These are phyloP conservation scores for Amazona vittata DNA, from an alignment of 2,113 vertebrate species.

Conservation along the genomic window DNA sequence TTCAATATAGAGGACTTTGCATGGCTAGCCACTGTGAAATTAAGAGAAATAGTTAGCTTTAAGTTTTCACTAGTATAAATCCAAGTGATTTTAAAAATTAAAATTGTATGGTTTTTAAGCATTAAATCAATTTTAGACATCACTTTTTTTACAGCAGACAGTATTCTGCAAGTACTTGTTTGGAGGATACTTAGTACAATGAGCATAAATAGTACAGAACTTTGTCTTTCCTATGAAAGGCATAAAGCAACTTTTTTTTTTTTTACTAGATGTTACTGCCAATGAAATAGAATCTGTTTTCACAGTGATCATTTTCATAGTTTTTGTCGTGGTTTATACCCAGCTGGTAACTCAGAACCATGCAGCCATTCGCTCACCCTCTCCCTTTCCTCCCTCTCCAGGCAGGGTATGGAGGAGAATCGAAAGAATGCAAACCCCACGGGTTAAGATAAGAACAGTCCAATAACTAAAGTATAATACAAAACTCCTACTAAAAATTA, in stretches of 20 bases:
- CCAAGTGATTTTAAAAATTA: neutral
- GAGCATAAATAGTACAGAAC: neutral
- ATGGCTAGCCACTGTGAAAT: neutral
- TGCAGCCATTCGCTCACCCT: neutral
- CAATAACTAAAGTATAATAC: neutral
- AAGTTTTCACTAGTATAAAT: neutral
- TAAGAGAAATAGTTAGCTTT: neutral
- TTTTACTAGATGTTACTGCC: neutral
- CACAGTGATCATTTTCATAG: neutral
- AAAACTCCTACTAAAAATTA: neutral
- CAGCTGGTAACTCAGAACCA: neutral
- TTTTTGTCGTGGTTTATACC: neutral
- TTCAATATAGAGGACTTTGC: neutral
- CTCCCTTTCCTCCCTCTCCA: neutral
- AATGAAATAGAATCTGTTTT: neutral
- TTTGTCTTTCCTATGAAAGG: neutral
- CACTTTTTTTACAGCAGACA: neutral
- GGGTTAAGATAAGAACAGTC: neutral
- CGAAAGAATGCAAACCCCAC: neutral
- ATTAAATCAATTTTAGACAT: neutral
- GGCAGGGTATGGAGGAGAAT: neutral
- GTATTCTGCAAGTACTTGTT: neutral
- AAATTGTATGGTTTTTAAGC: neutral
- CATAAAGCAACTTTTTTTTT: neutral
- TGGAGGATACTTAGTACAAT: neutral